phyloP scores from a whole-genome alignment of 2,888 invertebrate genomes.

The Prosopocoilus inquinatus region DNA sequence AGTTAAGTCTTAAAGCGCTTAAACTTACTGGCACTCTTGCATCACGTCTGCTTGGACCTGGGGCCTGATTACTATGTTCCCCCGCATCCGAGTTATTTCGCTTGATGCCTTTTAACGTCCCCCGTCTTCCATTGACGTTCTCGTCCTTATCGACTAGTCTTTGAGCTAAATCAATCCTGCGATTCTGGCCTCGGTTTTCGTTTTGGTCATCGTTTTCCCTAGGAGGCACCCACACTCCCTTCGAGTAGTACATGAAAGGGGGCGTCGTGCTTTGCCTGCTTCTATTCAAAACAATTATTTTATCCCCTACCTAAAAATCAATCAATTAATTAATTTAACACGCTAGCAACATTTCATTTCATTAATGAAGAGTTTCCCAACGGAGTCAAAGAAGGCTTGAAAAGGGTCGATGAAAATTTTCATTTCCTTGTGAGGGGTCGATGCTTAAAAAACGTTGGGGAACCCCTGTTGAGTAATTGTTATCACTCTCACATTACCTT shows the following conservation, averaged over 20 bases:
- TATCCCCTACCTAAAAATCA: slow-evolving; percentile 61
- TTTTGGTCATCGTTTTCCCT: slow-evolving; percentile 40
- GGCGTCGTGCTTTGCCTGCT: slow-evolving; percentile 57
- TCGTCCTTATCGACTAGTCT: slow-evolving; percentile 64
- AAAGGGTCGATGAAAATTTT: too few species aligned
- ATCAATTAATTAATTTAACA: slow-evolving; percentile 4
- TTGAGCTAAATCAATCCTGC: slow-evolving; percentile 37
- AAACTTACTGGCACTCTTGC: slow-evolving; percentile 2
- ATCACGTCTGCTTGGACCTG: slow-evolving; percentile 7
- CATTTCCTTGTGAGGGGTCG: too few species aligned
- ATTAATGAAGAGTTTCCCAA: too few species aligned
- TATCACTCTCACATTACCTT: slow-evolving; percentile 61
- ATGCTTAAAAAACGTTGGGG: too few species aligned
- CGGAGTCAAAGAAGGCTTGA: too few species aligned
- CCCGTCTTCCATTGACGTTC: slow-evolving; percentile 71
- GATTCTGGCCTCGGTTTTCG: slow-evolving; percentile 40
- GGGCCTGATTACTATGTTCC: slow-evolving; percentile 21
- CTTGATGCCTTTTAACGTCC: slow-evolving; percentile 51
- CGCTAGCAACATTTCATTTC: too few species aligned
- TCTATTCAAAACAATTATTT: slow-evolving; percentile 72
- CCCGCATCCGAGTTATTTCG: slow-evolving; percentile 19
- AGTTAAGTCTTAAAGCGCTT: not conserved
- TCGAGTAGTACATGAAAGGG: slow-evolving; percentile 58
- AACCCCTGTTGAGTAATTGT: too few species aligned
- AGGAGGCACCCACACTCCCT: slow-evolving; percentile 53